phyloP scores from a whole-genome alignment of 2,797 vertebrate genomes.

The Fratercula arctica region DNA sequence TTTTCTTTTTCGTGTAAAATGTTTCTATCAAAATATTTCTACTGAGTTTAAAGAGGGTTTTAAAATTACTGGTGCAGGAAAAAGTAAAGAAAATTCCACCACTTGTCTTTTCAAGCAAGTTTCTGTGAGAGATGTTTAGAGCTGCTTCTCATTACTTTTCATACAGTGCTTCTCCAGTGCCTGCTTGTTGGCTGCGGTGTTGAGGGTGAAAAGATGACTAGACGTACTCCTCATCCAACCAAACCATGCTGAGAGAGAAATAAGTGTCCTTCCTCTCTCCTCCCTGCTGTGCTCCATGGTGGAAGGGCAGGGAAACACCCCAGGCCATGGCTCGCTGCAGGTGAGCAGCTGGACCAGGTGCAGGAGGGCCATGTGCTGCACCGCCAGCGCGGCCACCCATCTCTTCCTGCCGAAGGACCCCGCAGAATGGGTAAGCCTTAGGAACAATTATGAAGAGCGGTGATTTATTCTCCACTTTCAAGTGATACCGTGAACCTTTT shows the following conservation, averaged over 20 bases:
- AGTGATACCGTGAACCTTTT: constrained; percentile 54
- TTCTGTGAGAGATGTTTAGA: not conserved
- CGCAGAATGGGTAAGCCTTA: not conserved
- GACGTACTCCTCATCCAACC: not conserved
- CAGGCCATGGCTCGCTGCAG: fast-evolving
- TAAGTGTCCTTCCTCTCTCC: not conserved
- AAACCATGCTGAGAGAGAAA: not conserved
- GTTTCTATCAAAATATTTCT: not conserved
- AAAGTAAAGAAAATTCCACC: not conserved
- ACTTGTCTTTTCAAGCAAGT: not conserved
- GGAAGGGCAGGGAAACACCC: not conserved
- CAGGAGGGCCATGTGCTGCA: not conserved
- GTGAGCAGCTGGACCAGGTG: not conserved
- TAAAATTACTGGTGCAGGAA: not conserved
- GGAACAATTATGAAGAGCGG: not conserved
- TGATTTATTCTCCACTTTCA: constrained; percentile 57
- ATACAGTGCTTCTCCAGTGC: not conserved
- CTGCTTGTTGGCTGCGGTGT: not conserved
- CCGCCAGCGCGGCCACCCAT: not conserved
- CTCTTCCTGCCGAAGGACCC: not conserved
- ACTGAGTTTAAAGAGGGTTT: not conserved
- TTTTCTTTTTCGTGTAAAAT: not conserved
- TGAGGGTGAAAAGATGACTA: not conserved
- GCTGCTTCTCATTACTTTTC: not conserved
- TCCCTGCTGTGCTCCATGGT: not conserved